Conservation (phyloP, 2,113 vertebrate genomes). For the Laterallus jamaicensis region DNA sequence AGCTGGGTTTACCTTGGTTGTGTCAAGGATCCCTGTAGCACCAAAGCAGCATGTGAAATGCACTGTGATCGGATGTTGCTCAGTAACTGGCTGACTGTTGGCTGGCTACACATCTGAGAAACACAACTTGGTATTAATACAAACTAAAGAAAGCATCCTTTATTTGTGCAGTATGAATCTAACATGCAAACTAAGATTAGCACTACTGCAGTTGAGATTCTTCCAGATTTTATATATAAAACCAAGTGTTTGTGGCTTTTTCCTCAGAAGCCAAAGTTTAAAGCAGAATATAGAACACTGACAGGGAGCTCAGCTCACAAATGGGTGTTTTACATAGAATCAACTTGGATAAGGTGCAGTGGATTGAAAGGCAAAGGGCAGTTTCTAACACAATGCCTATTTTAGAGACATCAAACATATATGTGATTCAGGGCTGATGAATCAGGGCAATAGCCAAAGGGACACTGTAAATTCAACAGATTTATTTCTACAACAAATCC, state of each 20-base stretch:
- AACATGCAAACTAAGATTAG: neutral
- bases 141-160: neutral
- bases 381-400: neutral
- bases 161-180: neutral
- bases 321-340: neutral
- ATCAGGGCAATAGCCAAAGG: neutral
- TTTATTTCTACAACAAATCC: neutral
- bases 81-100: slow-evolving; percentile 95
- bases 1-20: slow-evolving; percentile 86
- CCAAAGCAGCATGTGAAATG: slow-evolving; percentile 94
- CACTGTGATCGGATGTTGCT: slow-evolving; percentile 99
- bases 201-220: neutral
- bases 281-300: neutral
- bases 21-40: slow-evolving; percentile 93
- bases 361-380: neutral
- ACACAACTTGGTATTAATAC: slow-evolving; percentile 71
- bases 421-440: neutral
- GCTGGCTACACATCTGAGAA: slow-evolving; percentile 95
- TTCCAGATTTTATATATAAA: neutral
- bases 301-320: neutral
- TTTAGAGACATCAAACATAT: neutral
- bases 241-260: neutral
- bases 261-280: neutral
- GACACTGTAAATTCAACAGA: neutral
- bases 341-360: neutral